These are phyloP conservation scores for Taphrorychus bicolor DNA, from an alignment of 2,888 invertebrate genomes.

Conservation along the genomic window DNA sequence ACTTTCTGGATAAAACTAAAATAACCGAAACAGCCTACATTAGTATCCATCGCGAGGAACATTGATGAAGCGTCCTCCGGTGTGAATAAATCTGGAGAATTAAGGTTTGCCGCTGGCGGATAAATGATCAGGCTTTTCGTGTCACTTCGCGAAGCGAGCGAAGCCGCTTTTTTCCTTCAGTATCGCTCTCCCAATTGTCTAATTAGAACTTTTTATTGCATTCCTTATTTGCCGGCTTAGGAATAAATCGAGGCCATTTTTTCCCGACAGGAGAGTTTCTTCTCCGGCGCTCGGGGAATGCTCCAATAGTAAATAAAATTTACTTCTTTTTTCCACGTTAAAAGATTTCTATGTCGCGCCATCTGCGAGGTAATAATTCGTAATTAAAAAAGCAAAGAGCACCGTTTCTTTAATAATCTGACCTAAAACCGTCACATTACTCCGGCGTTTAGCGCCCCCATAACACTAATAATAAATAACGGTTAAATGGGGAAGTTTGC, in stretches of 20 bases:
- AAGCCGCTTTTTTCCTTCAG: constrained; percentile 28
- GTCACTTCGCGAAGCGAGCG: constrained; percentile 25
- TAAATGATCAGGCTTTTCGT: constrained; percentile 35
- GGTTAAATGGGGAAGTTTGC: constrained; percentile 5
- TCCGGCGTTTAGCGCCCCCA: constrained; percentile 5
- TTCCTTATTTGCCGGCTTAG: constrained; percentile 1
- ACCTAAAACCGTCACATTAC: constrained; percentile 1
- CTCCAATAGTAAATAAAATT: constrained; percentile 3
- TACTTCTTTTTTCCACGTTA: background rate
- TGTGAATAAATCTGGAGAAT: constrained; percentile 35
- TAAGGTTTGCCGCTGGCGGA: constrained; percentile 30
- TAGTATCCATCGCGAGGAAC: constrained; percentile 6
- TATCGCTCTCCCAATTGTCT: constrained; percentile 28
- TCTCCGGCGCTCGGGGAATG: background rate
- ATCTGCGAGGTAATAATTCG: background rate
- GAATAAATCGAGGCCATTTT: constrained; percentile 7
- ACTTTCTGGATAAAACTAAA: no score
- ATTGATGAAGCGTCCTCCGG: constrained; percentile 23
- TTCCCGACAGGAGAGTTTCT: background rate
- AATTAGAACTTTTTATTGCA: constrained; percentile 19
- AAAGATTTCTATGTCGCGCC: background rate
- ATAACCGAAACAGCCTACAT: background rate
- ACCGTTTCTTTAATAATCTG: background rate
- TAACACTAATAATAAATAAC: constrained; percentile 7
- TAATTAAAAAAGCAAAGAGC: constrained; percentile 3